Conservation (phyloP, 30 jellyfish, hydroid and myxozoan genomes). For the Hydractinia echinata region DNA sequence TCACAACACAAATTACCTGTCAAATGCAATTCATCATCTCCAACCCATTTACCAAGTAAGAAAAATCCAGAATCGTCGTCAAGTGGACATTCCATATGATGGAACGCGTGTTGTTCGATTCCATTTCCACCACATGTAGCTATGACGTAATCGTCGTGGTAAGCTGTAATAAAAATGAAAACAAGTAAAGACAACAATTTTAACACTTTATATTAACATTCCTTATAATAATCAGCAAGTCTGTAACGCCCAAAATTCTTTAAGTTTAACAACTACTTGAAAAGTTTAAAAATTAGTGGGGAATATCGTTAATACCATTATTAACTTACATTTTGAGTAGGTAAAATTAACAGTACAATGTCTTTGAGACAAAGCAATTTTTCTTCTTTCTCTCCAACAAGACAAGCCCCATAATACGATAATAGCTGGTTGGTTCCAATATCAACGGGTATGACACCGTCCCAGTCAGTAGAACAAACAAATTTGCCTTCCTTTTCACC, state of each 20-base stretch:
- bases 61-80: slow-evolving; percentile 17
- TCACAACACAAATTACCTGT: neutral
- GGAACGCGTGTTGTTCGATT: slow-evolving; percentile 13
- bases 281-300: too few relatives aligned
- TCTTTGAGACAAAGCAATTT: slow-evolving; percentile 2
- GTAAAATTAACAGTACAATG: slow-evolving; percentile 13
- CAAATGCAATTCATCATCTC: neutral
- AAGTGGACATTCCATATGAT: slow-evolving; percentile 18
- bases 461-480: slow-evolving; percentile 1
- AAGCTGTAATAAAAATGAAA: neutral
- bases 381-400: slow-evolving; percentile 1
- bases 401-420: neutral
- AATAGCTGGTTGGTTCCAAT: slow-evolving; percentile 3
- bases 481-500: neutral
- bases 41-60: slow-evolving; percentile 11
- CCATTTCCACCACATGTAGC: slow-evolving; percentile 8
- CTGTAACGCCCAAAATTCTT: too few relatives aligned
- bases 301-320: too few relatives aligned
- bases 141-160: neutral
- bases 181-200: too few relatives aligned
- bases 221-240: too few relatives aligned
- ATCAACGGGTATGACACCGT: slow-evolving; percentile 1
- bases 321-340: neutral
- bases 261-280: too few relatives aligned
- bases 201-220: too few relatives aligned